Base-by-base conservation (phyloP, 1,140 invertebrate species). In the Magallana gigas region DNA sequence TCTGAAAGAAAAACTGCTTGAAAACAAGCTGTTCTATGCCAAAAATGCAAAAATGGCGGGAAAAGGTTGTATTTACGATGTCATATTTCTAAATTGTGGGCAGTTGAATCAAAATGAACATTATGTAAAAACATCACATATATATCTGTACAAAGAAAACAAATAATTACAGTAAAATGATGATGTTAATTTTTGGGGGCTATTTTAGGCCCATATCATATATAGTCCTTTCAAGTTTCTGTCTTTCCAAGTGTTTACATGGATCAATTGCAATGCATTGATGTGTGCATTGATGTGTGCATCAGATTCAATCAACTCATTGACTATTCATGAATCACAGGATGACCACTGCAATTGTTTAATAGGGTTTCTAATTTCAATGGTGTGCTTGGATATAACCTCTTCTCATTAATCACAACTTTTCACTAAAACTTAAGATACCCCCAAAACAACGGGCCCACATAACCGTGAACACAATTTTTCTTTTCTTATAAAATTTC, bases 381-480 rank as follows among this genome's bases (percentile, higher is more conserved):
- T 76, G 68, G 68, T 76, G 68, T 29, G 23, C 12, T 29, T 76
- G 23, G 11, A 76, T 76, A 29, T 29, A 76, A 76, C 23, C 11
- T 23, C 23, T 76, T 76, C 36, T 76, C 68, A 76, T 76, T 29
- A 76, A 76, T 76, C 68, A 76, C 36, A 29, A 76, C 68, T 76
- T 48, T 62, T 76, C 68, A 29, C 68, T 36, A 29, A 76, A 76
- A 36, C 23, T 11, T 29, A 12, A 76, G 68, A 36, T 29, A 76
- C 8, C 68, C 68, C 23, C 12, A 76, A 48, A 29, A 76, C 68
- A 76, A 76, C 48, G 68, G 23, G 68, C 23, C 68, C 23, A 76
- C 12, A 76, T 76, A 76, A 23, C 68, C 68, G 36, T 76, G 68
- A 76, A 76, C 68, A 18, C 23, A 76, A 76, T 76, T 36, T 76